phyloP scores from a whole-genome alignment of 2,797 vertebrate genomes.

The Gallinago stenura region DNA sequence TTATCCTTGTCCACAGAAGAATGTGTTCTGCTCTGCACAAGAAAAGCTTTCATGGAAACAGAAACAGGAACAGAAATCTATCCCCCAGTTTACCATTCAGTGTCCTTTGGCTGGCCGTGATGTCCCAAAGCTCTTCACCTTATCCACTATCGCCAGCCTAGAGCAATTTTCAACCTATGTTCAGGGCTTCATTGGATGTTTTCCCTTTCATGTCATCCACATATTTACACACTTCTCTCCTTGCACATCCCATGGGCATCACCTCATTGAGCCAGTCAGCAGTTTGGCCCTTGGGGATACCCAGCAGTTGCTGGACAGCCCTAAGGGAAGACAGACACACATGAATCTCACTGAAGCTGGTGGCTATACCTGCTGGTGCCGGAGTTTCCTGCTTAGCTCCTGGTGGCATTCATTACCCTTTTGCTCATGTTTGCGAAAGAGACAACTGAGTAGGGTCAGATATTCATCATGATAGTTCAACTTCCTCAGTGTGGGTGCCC shows the following conservation, averaged over 20 bases:
- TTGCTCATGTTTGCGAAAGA: neutral
- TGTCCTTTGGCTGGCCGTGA: neutral
- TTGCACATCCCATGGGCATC: neutral
- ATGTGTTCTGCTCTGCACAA: neutral
- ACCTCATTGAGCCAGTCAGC: neutral
- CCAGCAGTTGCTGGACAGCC: neutral
- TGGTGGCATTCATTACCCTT: neutral
- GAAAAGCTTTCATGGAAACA: neutral
- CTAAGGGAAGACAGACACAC: neutral
- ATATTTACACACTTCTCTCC: neutral
- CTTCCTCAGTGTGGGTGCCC: neutral
- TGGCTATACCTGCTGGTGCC: neutral
- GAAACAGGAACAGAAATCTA: neutral
- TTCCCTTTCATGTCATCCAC: neutral
- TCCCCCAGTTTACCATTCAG: neutral
- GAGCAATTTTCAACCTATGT: accelerated
- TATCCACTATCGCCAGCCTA: neutral
- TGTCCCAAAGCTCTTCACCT: neutral
- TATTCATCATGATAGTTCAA: neutral
- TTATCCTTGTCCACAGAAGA: neutral
- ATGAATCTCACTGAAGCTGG: neutral
- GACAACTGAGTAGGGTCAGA: neutral
- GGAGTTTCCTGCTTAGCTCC: neutral
- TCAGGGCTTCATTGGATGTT: neutral
- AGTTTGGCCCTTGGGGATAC: neutral